Evolutionary conservation across 2,797 vertebrate genomes (phyloP).

Genomic region (Rhinogobio ventralis): DNA sequence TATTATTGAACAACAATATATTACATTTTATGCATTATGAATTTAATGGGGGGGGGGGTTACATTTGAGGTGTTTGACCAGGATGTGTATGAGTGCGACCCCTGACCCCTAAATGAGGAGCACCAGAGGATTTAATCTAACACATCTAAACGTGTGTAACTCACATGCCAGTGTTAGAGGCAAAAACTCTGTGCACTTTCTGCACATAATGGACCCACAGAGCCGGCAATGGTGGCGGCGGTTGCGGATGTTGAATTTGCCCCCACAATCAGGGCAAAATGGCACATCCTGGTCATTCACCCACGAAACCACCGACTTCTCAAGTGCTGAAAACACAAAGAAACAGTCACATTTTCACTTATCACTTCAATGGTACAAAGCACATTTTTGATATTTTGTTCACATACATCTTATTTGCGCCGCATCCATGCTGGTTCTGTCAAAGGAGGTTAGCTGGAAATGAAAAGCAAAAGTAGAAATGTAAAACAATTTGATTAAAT

Average conservation of each 20-base stretch:
- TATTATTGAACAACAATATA: not conserved
- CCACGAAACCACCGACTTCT: conserved; percentile 96
- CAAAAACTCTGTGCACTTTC: conserved; percentile 92
- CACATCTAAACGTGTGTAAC: conserved; percentile 49
- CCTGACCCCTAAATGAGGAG: not conserved
- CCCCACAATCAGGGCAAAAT: conserved; percentile 96
- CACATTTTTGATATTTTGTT: not conserved
- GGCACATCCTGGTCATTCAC: conserved; percentile 96
- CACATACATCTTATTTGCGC: conserved; percentile 92
- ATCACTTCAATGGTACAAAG: not conserved
- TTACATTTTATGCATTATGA: no score
- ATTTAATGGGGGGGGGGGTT: no score
- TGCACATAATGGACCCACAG: conserved; percentile 98
- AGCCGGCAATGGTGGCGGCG: conserved; percentile 96
- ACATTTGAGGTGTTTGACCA: not conserved
- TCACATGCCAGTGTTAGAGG: conserved; percentile 89
- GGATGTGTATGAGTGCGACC: not conserved
- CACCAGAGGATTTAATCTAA: not conserved
- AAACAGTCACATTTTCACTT: not conserved
- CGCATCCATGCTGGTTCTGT: conserved; percentile 88
- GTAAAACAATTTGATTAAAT: not conserved
- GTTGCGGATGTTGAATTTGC: conserved; percentile 93
- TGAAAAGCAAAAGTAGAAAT: conserved; percentile 46
- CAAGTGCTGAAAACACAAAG: conserved; percentile 81
- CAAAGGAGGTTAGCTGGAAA: conserved; percentile 92